A percentile compares a stretch with the other conserved stretches of the same genome.
phyloP scores from a whole-genome alignment of 2,888 invertebrate species.

The Sympetrum striolatum region DNA sequence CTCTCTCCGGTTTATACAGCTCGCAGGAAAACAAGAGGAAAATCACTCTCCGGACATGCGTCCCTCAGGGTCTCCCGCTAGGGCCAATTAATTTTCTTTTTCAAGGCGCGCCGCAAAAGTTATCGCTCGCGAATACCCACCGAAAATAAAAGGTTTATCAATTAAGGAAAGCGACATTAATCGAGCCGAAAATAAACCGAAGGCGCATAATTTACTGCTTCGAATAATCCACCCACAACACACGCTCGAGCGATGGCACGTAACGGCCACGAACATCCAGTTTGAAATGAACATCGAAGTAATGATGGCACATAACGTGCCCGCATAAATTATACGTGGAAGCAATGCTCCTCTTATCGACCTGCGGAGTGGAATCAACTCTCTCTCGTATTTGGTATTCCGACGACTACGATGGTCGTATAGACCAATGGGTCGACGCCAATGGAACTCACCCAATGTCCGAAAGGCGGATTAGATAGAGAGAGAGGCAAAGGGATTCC shows the following conservation, averaged over 20 bases:
- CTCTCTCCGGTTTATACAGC: background rate
- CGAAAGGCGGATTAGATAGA: background rate
- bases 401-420: slow-evolving; percentile 37
- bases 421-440: slow-evolving; percentile 22
- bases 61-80: background rate
- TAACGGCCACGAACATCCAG: background rate
- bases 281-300: slow-evolving; percentile 44
- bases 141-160: slow-evolving; percentile 11
- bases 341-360: slow-evolving; percentile 40
- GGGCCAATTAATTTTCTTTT: slow-evolving; percentile 7
- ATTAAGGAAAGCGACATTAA: slow-evolving; percentile 10
- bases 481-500: background rate
- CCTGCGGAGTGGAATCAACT: slow-evolving; percentile 13
- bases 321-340: slow-evolving; percentile 41
- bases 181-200: slow-evolving; percentile 22
- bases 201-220: slow-evolving; percentile 22
- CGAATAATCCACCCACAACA: slow-evolving; percentile 33
- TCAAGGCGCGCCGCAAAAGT: background rate
- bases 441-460: slow-evolving; percentile 2
- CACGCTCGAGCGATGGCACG: background rate
- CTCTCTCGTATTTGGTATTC: slow-evolving; percentile 8
- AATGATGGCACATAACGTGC: slow-evolving; percentile 38
- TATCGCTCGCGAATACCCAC: background rate
- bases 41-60: background rate
- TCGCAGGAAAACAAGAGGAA: background rate